phyloP scores from a whole-genome alignment of 2,888 invertebrate species.

The Microplitis manilae region DNA sequence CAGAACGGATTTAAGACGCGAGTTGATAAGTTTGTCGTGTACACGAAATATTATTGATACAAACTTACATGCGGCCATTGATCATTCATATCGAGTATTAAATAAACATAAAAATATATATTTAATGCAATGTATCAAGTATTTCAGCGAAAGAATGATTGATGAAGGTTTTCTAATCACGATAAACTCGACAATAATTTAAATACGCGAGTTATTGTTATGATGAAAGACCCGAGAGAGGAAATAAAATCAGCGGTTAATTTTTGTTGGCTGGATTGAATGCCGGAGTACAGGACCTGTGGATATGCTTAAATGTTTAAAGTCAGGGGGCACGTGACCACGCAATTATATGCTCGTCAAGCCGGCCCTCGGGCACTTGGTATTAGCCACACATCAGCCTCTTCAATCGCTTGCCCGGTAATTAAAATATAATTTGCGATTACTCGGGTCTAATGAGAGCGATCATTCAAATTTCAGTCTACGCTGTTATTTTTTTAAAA shows the following conservation, averaged over 20 bases:
- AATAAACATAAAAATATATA: too few relatives aligned
- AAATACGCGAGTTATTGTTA: background rate
- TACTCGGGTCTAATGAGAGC: conserved; percentile 60
- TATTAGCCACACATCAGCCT: conserved; percentile 23
- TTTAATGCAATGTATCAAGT: too few relatives aligned
- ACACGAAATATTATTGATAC: conserved; percentile 53
- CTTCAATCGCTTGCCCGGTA: conserved; percentile 55
- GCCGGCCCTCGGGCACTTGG: conserved; percentile 46
- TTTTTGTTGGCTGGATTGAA: conserved; percentile 28
- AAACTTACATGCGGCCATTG: conserved; percentile 24
- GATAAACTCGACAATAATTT: background rate
- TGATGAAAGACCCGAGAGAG: background rate
- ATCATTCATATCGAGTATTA: background rate
- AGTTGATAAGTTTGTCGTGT: background rate
- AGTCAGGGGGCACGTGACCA: conserved; percentile 48
- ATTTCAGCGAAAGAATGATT: background rate
- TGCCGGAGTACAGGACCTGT: background rate
- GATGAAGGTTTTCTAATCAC: background rate
- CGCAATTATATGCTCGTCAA: conserved; percentile 58
- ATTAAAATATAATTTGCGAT: conserved; percentile 66
- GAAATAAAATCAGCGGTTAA: background rate
- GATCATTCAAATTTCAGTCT: conserved; percentile 55
- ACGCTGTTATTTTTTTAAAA: background rate
- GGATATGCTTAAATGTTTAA: conserved; percentile 3
- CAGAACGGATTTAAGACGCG: too few relatives aligned